Percentiles rank a stretch among this genome's conserved stretches.
Evolutionary conservation across 2,797 vertebrate species (phyloP).

Genomic region (Meda fulgida): DNA sequence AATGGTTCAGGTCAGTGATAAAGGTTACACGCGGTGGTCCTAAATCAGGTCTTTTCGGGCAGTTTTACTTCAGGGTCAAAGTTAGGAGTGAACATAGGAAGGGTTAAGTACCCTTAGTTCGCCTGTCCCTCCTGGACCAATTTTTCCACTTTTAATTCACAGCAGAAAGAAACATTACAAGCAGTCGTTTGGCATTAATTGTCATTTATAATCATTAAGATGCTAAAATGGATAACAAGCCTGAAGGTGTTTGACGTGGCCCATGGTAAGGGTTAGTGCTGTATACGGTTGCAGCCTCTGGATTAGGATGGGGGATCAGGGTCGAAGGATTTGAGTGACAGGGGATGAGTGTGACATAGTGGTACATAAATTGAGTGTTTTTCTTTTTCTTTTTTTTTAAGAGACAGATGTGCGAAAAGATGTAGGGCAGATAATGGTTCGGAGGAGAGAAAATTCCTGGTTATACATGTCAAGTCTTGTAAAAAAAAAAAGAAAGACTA

Average conservation of each 20-base stretch:
- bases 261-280: constrained; percentile 15
- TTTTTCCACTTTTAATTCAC: constrained; percentile 23
- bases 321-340: constrained; percentile 31
- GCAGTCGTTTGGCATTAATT: neutral
- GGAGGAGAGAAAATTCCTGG: constrained; percentile 14
- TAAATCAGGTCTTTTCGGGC: constrained; percentile 46
- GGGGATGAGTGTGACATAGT: constrained; percentile 43
- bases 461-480: constrained; percentile 40
- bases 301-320: constrained; percentile 24
- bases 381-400: constrained; percentile 5
- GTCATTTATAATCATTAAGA: constrained; percentile 14
- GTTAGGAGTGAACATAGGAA: constrained; percentile 15
- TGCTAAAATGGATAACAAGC: neutral
- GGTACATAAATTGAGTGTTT: constrained; percentile 36
- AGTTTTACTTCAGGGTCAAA: constrained; percentile 48
- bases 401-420: constrained; percentile 33
- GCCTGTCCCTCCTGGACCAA: neutral
- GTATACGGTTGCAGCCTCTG: constrained; percentile 26
- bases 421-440: constrained; percentile 30
- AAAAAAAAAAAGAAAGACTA: neutral
- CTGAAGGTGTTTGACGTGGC: neutral
- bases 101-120: constrained; percentile 29
- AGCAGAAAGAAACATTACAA: neutral
- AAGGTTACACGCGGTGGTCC: constrained; percentile 26
- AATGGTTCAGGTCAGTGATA: constrained; percentile 39